phyloP scores from a whole-genome alignment of 92 coral and sea anemone genomes.

The Porites lobata region DNA sequence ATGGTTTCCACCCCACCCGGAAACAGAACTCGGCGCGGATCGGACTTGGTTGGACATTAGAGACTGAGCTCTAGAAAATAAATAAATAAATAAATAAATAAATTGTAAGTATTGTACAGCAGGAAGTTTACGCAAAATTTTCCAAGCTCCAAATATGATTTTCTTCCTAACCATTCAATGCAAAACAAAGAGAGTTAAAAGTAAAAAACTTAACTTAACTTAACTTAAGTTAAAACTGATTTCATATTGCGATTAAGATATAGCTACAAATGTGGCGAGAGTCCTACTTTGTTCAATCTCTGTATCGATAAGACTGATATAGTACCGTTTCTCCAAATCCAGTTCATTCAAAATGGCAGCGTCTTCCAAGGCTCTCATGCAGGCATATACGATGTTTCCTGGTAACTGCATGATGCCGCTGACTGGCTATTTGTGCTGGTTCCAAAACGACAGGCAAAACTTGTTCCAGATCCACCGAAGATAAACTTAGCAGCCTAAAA shows the following conservation, averaged over 20 bases:
- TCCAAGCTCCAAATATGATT: no score
- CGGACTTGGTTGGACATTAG: conserved; percentile 69
- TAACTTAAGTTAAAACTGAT: no score
- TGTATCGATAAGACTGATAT: no score
- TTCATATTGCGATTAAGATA: no score
- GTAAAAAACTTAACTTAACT: no score
- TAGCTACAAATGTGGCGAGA: no score
- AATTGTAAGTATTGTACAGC: neutral
- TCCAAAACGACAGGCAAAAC: conserved; percentile 85
- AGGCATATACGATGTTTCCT: conserved; percentile 84
- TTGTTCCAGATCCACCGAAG: conserved; percentile 87
- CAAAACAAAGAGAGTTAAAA: no score
- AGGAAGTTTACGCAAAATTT: neutral
- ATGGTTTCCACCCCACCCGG: conserved; percentile 58
- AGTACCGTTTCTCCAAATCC: conserved; percentile 85
- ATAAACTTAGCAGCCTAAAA: conserved; percentile 40
- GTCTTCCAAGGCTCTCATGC: conserved; percentile 96
- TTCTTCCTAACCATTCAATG: no score
- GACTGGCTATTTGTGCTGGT: conserved; percentile 76
- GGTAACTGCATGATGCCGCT: conserved; percentile 83
- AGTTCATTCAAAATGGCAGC: conserved; percentile 90
- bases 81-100: neutral
- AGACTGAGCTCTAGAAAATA: conserved; percentile 24
- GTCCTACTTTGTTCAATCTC: no score
- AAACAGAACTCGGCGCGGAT: conserved; percentile 49